Percentiles rank a stretch among this genome's conserved stretches.
These are phyloP conservation scores for Tetranychus cinnabarinus DNA, from an alignment of 1,140 invertebrate genomes.

Conservation along the genomic window DNA sequence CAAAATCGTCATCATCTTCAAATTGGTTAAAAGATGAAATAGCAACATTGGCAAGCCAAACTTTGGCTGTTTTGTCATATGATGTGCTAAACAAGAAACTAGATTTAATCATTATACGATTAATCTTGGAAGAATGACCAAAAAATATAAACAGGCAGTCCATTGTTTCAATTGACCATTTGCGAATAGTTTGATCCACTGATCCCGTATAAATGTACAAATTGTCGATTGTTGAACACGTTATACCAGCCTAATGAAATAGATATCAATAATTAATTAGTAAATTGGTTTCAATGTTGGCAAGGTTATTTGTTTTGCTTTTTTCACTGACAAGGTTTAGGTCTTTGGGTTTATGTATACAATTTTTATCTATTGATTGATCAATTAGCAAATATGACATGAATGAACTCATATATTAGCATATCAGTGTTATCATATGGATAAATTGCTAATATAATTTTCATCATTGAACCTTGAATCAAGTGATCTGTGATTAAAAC, in stretches of 20 bases:
- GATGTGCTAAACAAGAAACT: slow-evolving; percentile 30
- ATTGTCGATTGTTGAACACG: slow-evolving; percentile 26
- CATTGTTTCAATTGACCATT: slow-evolving; percentile 30
- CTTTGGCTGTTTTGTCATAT: slow-evolving; percentile 27
- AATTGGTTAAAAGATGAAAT: slow-evolving; percentile 10
- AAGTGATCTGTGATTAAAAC: too few relatives aligned
- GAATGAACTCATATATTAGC: too few relatives aligned
- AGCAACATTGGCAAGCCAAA: slow-evolving; percentile 22
- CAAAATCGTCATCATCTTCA: not conserved
- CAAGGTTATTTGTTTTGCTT: too few relatives aligned
- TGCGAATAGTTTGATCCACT: slow-evolving; percentile 28
- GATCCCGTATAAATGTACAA: slow-evolving; percentile 28
- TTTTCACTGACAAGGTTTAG: too few relatives aligned
- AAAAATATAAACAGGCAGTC: slow-evolving; percentile 24
- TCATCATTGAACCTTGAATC: too few relatives aligned
- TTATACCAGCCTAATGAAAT: slow-evolving; percentile 17
- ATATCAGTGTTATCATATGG: too few relatives aligned
- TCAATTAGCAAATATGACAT: too few relatives aligned
- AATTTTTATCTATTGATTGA: too few relatives aligned
- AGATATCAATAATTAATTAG: not conserved
- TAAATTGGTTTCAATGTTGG: too few relatives aligned
- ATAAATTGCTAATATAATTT: too few relatives aligned
- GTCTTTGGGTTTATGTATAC: too few relatives aligned
- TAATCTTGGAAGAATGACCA: slow-evolving; percentile 27
- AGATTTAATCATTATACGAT: slow-evolving; percentile 27